Evolutionary conservation across 2,888 invertebrate species (phyloP).

Genomic region (Archaeoteleia sp.): DNA sequence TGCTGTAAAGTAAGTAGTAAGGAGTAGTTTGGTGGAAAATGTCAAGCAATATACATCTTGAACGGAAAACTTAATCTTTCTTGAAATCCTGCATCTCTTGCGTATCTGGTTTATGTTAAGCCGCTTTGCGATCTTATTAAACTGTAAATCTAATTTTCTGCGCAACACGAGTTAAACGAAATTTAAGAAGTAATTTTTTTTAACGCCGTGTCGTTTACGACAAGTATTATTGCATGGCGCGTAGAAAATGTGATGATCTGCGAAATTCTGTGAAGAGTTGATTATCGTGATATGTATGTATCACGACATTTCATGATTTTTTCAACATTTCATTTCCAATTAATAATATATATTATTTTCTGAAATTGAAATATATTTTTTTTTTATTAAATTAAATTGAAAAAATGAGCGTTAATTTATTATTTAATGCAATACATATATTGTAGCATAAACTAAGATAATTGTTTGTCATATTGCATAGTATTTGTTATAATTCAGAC

Average conservation of each 20-base stretch:
- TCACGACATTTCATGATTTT: not conserved
- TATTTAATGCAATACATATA: too few relatives aligned
- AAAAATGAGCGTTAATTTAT: too few relatives aligned
- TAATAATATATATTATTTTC: too few relatives aligned
- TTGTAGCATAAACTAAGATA: too few relatives aligned
- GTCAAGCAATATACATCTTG: slow-evolving; percentile 21
- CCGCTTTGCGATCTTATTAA: slow-evolving; percentile 25
- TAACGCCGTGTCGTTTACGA: slow-evolving; percentile 23
- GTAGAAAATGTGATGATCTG: slow-evolving; percentile 6
- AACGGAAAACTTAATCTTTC: slow-evolving; percentile 27
- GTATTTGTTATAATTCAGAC: not conserved
- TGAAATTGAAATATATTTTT: too few relatives aligned
- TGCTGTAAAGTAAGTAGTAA: slow-evolving; percentile 25
- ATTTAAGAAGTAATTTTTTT: slow-evolving; percentile 53
- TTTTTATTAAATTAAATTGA: not conserved
- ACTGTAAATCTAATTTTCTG: slow-evolving; percentile 41
- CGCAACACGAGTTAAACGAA: slow-evolving; percentile 39
- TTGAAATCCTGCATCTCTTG: slow-evolving; percentile 23
- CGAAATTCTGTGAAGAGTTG: not conserved
- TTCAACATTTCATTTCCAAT: not conserved
- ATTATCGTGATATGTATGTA: not conserved
- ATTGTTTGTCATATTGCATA: too few relatives aligned
- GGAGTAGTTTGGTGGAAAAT: slow-evolving; percentile 22
- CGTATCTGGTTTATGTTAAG: slow-evolving; percentile 21
- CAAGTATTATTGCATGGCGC: too few relatives aligned